These are phyloP conservation scores for Lordiphosa andalusiaca DNA, from an alignment of 2,888 invertebrate genomes.

Conservation along the genomic window DNA sequence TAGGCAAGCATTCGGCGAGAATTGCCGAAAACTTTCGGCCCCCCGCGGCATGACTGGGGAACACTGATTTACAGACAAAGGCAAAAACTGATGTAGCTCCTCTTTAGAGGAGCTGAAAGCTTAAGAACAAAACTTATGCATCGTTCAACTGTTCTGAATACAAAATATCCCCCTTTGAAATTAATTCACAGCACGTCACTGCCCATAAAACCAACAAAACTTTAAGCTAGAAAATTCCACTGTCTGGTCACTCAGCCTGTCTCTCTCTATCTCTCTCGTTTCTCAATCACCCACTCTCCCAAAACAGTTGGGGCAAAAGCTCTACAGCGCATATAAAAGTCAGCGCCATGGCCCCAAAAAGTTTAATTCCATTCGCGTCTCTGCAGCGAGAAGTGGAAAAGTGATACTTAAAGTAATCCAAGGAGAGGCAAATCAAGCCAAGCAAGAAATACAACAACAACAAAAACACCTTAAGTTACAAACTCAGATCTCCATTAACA, in stretches of 20 bases:
- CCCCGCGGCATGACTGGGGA: too few species aligned
- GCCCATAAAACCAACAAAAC: too few species aligned
- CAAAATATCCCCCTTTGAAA: too few species aligned
- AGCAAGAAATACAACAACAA: slow-evolving; percentile 7
- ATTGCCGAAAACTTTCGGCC: too few species aligned
- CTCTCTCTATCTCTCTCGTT: background rate
- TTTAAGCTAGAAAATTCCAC: background rate
- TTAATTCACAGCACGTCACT: too few species aligned
- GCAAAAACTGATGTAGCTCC: too few species aligned
- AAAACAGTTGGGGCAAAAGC: slow-evolving; percentile 11
- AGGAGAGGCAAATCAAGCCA: slow-evolving; percentile 3
- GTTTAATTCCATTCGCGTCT: slow-evolving; percentile 25
- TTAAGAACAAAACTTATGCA: too few species aligned
- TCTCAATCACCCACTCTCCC: too few species aligned
- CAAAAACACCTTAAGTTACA: slow-evolving; percentile 14
- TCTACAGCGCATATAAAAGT: slow-evolving; percentile 19
- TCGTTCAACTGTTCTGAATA: too few species aligned
- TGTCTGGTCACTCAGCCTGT: slow-evolving; percentile 19
- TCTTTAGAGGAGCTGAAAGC: too few species aligned
- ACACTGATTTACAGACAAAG: too few species aligned
- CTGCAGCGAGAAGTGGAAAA: slow-evolving; percentile 78
- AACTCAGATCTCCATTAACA: slow-evolving; percentile 9
- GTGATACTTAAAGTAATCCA: background rate
- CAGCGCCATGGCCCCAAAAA: slow-evolving; percentile 4
- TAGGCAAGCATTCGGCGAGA: too few species aligned